These are phyloP conservation scores for Xiphophorus maculatus DNA, from an alignment of 2,113 vertebrate genomes.

Conservation along the genomic window DNA sequence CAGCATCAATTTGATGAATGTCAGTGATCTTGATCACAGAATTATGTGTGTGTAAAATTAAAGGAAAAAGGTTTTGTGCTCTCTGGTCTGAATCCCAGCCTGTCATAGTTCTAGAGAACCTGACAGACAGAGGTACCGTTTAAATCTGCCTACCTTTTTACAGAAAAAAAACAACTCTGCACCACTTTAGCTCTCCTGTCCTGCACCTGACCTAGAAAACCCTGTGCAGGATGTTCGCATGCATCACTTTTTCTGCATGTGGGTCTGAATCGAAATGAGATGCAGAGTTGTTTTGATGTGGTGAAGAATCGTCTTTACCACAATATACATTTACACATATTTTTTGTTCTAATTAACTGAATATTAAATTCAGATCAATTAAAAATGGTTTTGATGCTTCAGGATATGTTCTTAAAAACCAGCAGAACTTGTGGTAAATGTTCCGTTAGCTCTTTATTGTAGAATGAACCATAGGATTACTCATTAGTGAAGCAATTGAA, in stretches of 20 bases:
- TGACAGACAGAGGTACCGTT: background rate
- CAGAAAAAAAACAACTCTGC: background rate
- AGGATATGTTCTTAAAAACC: background rate
- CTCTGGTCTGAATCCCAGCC: background rate
- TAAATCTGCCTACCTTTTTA: background rate
- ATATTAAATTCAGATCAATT: background rate
- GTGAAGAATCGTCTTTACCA: background rate
- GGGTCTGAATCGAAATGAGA: background rate
- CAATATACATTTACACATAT: background rate
- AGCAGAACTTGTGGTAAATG: background rate
- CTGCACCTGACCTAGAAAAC: constrained; percentile 11
- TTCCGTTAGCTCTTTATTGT: background rate
- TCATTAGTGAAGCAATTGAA: background rate
- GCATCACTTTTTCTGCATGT: background rate
- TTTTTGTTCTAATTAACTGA: background rate
- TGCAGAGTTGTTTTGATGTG: background rate
- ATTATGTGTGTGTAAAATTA: background rate
- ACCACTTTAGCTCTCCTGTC: background rate
- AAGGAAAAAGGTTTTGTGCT: background rate
- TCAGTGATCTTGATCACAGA: too few relatives aligned
- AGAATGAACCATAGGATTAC: background rate
- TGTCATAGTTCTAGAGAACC: background rate
- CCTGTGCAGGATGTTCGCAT: background rate
- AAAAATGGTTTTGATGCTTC: background rate
- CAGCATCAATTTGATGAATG: background rate